Conservation (phyloP, 1,140 invertebrate species). For the Harlomillsia oculata region DNA sequence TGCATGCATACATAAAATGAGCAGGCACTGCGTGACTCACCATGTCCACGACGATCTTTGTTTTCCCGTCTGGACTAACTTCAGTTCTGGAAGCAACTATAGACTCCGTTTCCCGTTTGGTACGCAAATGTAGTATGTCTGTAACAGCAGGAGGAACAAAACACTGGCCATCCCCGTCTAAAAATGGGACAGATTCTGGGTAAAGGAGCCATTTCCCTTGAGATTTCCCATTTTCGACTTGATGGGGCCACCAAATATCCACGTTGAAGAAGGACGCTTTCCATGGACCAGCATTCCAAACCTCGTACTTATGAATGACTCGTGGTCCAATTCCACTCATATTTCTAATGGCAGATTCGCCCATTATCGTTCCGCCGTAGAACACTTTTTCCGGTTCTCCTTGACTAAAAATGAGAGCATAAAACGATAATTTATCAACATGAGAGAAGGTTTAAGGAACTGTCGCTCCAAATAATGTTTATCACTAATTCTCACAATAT, state of each 20-base stretch:
- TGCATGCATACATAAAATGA: too few species aligned
- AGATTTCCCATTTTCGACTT: constrained; percentile 64
- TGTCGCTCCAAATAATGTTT: constrained; percentile 5
- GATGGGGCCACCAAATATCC: constrained; percentile 79
- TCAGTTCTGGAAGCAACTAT: constrained; percentile 60
- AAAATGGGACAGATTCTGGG: constrained; percentile 62
- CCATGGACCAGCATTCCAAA: constrained; percentile 81
- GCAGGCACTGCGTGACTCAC: too few species aligned
- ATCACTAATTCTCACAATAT: too few species aligned
- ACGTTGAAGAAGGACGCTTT: constrained; percentile 65
- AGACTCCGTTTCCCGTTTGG: constrained; percentile 58
- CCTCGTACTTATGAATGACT: constrained; percentile 73
- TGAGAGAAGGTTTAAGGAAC: constrained; percentile 7
- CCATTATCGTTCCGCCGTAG: constrained; percentile 72
- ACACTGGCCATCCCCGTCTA: constrained; percentile 51
- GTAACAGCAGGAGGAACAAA: constrained; percentile 10
- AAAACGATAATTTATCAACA: constrained; percentile 13
- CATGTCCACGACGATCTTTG: constrained; percentile 63
- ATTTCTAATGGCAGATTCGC: constrained; percentile 68
- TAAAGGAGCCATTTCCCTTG: constrained; percentile 79
- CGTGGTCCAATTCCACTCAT: constrained; percentile 75
- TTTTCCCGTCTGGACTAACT: constrained; percentile 58
- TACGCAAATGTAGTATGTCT: constrained; percentile 39
- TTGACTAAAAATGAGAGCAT: constrained; percentile 43
- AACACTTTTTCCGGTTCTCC: constrained; percentile 65